Evolutionary conservation across 2,888 invertebrate species (phyloP).

Genomic region (Anorthoa munda): DNA sequence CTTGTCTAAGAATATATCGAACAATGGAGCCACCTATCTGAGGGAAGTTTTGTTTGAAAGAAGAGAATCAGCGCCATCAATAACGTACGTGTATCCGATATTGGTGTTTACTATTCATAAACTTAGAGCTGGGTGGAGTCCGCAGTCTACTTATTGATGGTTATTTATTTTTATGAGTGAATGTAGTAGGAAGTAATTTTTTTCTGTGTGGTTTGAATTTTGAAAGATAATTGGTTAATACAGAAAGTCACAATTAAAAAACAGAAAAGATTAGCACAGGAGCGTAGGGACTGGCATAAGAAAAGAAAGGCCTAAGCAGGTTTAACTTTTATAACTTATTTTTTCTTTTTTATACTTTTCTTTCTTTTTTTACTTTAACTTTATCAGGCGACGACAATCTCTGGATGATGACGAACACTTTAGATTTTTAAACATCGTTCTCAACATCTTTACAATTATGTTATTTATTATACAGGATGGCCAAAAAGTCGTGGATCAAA

Average conservation of each 20-base stretch:
- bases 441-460: not conserved
- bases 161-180: not conserved
- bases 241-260: too few relatives aligned
- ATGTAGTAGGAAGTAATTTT: not conserved
- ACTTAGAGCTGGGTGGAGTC: conserved; percentile 27
- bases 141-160: not conserved
- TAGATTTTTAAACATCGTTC: not conserved
- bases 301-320: too few relatives aligned
- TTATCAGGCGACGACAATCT: too few relatives aligned
- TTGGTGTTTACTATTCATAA: conserved; percentile 57
- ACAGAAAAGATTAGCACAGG: too few relatives aligned
- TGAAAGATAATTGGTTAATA: too few relatives aligned
- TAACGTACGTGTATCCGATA: conserved; percentile 72
- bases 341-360: too few relatives aligned
- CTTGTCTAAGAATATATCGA: conserved; percentile 34
- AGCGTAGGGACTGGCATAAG: too few relatives aligned
- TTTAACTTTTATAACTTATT: too few relatives aligned
- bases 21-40: conserved; percentile 36
- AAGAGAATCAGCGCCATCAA: conserved; percentile 70
- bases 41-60: conserved; percentile 71
- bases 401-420: too few relatives aligned
- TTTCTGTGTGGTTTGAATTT: not conserved
- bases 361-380: too few relatives aligned
- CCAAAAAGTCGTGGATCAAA: too few relatives aligned
- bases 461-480: too few relatives aligned